phyloP scores from a whole-genome alignment of 2,113 vertebrate species.

The Turdus rufiventris region DNA sequence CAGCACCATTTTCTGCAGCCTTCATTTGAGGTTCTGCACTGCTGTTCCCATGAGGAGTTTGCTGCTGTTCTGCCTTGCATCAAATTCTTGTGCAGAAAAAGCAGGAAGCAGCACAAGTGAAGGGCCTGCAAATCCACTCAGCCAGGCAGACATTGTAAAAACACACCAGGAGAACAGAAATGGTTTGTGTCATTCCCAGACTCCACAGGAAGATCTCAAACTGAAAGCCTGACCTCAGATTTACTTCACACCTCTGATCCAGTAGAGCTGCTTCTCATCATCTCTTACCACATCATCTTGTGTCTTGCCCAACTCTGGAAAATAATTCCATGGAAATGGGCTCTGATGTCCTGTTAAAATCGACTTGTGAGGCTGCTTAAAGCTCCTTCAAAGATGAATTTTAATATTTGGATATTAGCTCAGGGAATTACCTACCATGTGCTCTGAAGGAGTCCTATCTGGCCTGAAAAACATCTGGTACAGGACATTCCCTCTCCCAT shows the following conservation, averaged over 20 bases:
- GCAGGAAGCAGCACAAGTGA: background rate
- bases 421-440: background rate
- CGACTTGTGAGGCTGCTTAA: background rate
- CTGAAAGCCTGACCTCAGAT: background rate
- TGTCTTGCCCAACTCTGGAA: conserved; percentile 24
- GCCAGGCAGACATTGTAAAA: background rate
- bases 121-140: background rate
- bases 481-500: background rate
- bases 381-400: background rate
- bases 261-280: background rate
- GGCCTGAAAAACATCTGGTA: background rate
- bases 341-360: background rate
- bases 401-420: background rate
- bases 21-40: background rate
- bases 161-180: background rate
- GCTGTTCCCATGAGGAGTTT: background rate
- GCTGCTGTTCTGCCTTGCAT: background rate
- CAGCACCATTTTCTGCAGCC: background rate
- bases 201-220: background rate
- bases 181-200: background rate
- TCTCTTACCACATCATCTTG: background rate
- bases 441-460: background rate
- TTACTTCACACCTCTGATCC: conserved; percentile 11
- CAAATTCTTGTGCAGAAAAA: background rate
- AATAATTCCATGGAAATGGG: background rate